Evolutionary conservation across 2,113 vertebrate species (phyloP).

Genomic region (Phylloscopus trochiloides): DNA sequence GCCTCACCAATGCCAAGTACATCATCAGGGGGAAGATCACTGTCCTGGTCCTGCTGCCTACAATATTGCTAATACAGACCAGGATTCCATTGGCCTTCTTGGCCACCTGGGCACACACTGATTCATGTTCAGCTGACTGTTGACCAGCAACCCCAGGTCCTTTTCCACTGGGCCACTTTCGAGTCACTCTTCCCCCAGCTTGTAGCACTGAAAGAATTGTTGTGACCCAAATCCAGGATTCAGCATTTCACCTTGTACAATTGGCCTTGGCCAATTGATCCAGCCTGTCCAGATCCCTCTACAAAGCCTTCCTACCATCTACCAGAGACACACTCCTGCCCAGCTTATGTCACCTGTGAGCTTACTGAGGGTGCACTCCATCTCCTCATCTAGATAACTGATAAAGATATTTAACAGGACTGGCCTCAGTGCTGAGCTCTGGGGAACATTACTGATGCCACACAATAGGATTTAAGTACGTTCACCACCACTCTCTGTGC

Average conservation of each 20-base stretch:
- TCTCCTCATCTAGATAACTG: not conserved
- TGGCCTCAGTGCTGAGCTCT: not conserved
- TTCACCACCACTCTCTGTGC: not conserved
- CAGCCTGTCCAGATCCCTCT: not conserved
- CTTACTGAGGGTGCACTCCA: rapidly evolving
- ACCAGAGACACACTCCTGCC: not conserved
- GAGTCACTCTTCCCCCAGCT: not conserved
- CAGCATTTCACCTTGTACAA: not conserved
- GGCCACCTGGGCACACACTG: not conserved
- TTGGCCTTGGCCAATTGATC: not conserved
- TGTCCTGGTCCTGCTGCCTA: not conserved
- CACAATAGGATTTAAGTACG: no score
- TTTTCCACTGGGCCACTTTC: not conserved
- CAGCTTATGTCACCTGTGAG: not conserved
- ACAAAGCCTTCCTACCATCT: not conserved
- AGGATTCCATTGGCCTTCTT: not conserved
- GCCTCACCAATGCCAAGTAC: rapidly evolving
- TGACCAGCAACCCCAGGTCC: not conserved
- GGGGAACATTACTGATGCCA: not conserved
- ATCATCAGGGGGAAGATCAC: rapidly evolving
- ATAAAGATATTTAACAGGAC: not conserved
- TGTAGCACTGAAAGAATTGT: not conserved
- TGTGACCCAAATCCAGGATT: not conserved
- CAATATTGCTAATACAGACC: not conserved
- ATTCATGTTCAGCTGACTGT: not conserved